Evolutionary conservation across 2,888 invertebrate genomes (phyloP).

Genomic region (Drosophila meridiana): DNA sequence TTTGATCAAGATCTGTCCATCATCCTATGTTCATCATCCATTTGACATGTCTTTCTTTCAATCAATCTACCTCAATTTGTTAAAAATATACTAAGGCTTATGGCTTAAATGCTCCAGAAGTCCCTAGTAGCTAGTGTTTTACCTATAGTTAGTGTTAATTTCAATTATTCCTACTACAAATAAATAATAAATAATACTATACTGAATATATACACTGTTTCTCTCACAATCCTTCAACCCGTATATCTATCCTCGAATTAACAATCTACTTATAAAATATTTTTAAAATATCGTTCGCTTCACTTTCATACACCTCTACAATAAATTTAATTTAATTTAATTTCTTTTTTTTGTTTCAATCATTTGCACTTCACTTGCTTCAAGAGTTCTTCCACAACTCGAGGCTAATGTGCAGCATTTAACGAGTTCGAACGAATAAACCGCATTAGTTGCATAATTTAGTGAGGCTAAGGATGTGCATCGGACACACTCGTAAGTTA

Average conservation of each 20-base stretch:
- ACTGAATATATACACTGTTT: no score
- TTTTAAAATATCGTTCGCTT: not conserved
- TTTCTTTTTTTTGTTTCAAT: not conserved
- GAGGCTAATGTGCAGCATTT: not conserved
- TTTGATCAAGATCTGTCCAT: no score
- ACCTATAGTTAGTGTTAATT: no score
- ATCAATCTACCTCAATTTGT: no score
- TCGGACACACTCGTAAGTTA: constrained; percentile 58
- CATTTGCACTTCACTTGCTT: not conserved
- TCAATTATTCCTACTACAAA: no score
- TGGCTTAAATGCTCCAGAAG: no score
- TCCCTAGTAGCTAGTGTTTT: no score
- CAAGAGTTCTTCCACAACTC: not conserved
- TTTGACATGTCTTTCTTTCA: no score
- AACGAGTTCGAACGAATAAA: constrained; percentile 5
- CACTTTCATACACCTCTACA: not conserved
- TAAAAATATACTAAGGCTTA: no score
- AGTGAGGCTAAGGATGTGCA: constrained; percentile 32
- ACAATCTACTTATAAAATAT: not conserved
- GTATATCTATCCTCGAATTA: no score
- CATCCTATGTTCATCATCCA: no score
- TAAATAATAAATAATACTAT: no score
- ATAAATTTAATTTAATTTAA: not conserved
- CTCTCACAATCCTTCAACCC: not conserved
- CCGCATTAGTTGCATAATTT: constrained; percentile 46